Percentiles rank a stretch among this genome's conserved stretches.
Conservation (phyloP, 2,888 invertebrate genomes). For the Patella caerulea region DNA sequence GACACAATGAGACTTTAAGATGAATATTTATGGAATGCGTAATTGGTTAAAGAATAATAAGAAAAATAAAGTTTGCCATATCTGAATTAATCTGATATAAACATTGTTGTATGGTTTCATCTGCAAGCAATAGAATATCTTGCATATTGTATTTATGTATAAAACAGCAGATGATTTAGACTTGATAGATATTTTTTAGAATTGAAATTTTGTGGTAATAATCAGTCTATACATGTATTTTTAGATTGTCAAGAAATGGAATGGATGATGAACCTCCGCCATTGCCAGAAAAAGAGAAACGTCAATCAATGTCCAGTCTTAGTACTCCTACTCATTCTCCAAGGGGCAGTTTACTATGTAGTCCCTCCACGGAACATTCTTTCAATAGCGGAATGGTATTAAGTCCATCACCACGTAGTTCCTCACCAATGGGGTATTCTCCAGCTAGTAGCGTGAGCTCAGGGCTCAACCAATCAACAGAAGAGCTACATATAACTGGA, state of each 20-base stretch:
- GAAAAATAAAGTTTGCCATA: too few species aligned
- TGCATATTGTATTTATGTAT: too few species aligned
- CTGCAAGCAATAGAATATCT: too few species aligned
- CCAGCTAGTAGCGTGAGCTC: slow-evolving; percentile 88
- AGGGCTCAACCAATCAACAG: slow-evolving; percentile 84
- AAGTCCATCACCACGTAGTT: slow-evolving; percentile 39
- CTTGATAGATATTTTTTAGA: too few species aligned
- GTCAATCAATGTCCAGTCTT: slow-evolving; percentile 41
- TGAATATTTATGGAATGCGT: too few species aligned
- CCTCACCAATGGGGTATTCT: slow-evolving; percentile 57
- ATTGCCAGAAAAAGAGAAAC: slow-evolving; percentile 53
- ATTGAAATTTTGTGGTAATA: too few species aligned
- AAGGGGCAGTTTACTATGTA: slow-evolving; percentile 35
- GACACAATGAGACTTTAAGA: too few species aligned
- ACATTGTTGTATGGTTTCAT: too few species aligned
- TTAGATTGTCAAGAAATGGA: slow-evolving; percentile 25
- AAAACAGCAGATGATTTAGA: too few species aligned
- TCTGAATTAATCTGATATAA: too few species aligned
- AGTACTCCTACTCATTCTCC: slow-evolving; percentile 35
- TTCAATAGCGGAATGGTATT: slow-evolving; percentile 30
- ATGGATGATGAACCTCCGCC: slow-evolving; percentile 49
- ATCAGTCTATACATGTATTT: too few species aligned
- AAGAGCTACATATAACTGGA: slow-evolving; percentile 48
- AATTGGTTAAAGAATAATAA: too few species aligned
- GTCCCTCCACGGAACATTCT: slow-evolving; percentile 31